Conservation (phyloP, 2,113 vertebrate species). For the Raphicerus campestris region DNA sequence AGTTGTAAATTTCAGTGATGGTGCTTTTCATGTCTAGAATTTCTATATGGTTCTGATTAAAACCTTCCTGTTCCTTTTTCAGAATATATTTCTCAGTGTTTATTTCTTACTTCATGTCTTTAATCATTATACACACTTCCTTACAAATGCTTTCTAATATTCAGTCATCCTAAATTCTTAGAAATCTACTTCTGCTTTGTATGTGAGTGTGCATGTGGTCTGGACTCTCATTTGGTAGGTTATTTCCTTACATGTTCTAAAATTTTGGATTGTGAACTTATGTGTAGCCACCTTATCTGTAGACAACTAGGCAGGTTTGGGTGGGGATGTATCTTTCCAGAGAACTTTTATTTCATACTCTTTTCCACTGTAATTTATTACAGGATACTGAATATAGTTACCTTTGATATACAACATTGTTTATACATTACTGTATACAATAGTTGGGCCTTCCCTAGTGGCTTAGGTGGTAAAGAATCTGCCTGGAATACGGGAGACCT, state of each 20-base stretch:
- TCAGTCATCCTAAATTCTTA: neutral
- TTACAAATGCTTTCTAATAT: neutral
- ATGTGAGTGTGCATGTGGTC: neutral
- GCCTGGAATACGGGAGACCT: fast-evolving
- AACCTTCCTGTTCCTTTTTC: neutral
- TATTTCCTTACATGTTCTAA: neutral
- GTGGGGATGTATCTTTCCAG: neutral
- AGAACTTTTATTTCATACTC: neutral
- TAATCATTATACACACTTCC: neutral
- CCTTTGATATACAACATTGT: neutral
- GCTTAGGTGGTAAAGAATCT: neutral
- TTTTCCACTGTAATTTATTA: neutral
- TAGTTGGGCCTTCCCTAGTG: neutral
- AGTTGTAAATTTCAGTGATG: neutral
- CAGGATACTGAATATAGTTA: neutral
- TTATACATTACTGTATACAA: neutral
- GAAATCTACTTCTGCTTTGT: neutral
- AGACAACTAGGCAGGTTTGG: neutral
- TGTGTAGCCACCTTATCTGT: neutral
- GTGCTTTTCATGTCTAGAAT: neutral
- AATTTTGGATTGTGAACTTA: neutral
- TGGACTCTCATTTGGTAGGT: neutral
- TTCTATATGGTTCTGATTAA: neutral
- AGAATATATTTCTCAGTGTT: neutral
- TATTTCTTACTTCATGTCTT: neutral